Evolutionary conservation across 2,113 vertebrate genomes (phyloP).

Genomic region (human (Homo sapiens)): GRCh38 chr3:173573001-173573500

Average conservation of each 20-base stretch:
- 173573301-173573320: neutral
- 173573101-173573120: neutral
- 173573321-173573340: neutral
- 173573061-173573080: neutral
- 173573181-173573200: neutral
- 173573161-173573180: neutral
- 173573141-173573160: neutral
- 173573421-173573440: neutral
- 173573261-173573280: neutral
- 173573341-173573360: neutral
- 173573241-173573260: neutral
- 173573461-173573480: neutral
- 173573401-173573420: neutral
- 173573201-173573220: neutral
- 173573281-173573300: neutral
- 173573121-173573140: neutral
- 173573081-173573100: neutral
- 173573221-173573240: neutral
- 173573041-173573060: neutral
- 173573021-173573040: neutral
- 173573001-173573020: neutral
- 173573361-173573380: slow-evolving; percentile 5
- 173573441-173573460: neutral
- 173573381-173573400: neutral
- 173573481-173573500: neutral